Evolutionary conservation across 2,797 vertebrate species (phyloP), one percentile per base, ranked within the genome.

Genomic region (Netta rufina): DNA sequence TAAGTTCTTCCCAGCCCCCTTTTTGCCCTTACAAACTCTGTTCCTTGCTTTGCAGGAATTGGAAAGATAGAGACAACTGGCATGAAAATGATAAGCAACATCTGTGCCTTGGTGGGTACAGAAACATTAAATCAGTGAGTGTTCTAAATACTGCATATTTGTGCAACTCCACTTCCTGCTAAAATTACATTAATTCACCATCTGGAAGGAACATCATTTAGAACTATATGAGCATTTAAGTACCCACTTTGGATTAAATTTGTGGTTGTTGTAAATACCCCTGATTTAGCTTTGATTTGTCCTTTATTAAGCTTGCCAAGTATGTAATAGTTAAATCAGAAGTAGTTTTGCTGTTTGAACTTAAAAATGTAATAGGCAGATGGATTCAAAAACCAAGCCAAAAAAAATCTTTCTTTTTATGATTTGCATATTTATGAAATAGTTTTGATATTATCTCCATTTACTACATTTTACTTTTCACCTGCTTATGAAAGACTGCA

Each of bases 131-230:
- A 97, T 97, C 98, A 98, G 96, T 62, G 60, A 93, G 83, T 97
- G 97, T 95, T 97, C 96, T 95, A 97, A 97, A 96, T 97, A 97
- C 92, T 97, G 97, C 84, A 43, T 98, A 98, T 98, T 97, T 98
- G 97, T 97, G 96, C 97, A 98, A 97, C 96, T 98, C 97, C 96
- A 95, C 97, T 98, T 98, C 97, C 98, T 98, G 96, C 97, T 98
- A 98, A 98, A 98, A 98, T 97, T 96, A 97, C 97, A 98, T 98
- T 98, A 98, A 98, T 98, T 98, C 97, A 97, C 98, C 98, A 98
- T 98, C 98, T 98, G 98, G 97, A 98, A 97, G 96, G 95, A 98
- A 96, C 92, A 98, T 96, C 92, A 98, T 97, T 98, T 97, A 97
- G 96, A 96, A 97, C 96, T 97, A 96, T 96, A 97, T 65, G 96